A percentile compares a stretch with the other conserved stretches of the same genome.
Conservation (phyloP, 2,113 vertebrate species). For the Emydura subglobosa region DNA sequence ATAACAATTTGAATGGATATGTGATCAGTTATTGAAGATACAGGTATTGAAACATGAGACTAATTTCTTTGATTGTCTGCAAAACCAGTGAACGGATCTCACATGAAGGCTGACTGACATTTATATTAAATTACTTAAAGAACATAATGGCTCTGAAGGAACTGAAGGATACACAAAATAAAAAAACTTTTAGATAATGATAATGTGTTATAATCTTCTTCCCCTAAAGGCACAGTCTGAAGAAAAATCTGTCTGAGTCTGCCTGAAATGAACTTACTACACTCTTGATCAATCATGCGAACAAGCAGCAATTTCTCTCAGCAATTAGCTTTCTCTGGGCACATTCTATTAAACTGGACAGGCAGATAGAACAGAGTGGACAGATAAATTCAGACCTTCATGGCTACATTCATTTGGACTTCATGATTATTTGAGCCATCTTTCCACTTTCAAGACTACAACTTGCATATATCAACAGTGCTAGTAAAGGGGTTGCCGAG, state of each 20-base stretch:
- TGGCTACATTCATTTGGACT: slow-evolving; percentile 53
- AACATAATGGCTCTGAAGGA: slow-evolving; percentile 51
- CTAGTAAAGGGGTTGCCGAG: not conserved
- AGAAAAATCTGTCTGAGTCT: slow-evolving; percentile 85
- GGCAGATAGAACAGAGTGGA: slow-evolving; percentile 67
- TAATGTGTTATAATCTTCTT: slow-evolving; percentile 82
- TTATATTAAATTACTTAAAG: slow-evolving; percentile 4
- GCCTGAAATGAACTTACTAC: slow-evolving; percentile 83
- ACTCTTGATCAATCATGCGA: slow-evolving; percentile 89
- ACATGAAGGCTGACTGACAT: not conserved
- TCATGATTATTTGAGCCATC: slow-evolving; percentile 52
- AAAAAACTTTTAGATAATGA: slow-evolving; percentile 74
- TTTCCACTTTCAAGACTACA: slow-evolving; percentile 35
- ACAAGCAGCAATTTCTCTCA: slow-evolving; percentile 83
- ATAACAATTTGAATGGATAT: fast-evolving
- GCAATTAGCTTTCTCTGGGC: slow-evolving; percentile 83
- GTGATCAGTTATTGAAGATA: not conserved
- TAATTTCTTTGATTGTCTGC: not conserved
- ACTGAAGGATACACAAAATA: slow-evolving; percentile 55
- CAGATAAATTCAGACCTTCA: slow-evolving; percentile 57
- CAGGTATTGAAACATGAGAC: not conserved
- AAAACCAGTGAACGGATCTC: not conserved
- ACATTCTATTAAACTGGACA: slow-evolving; percentile 84
- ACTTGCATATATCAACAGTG: not conserved
- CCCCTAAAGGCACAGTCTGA: slow-evolving; percentile 83